Base-by-base conservation (phyloP, 2,113 vertebrate species). In the Panthera uncia region DNA sequence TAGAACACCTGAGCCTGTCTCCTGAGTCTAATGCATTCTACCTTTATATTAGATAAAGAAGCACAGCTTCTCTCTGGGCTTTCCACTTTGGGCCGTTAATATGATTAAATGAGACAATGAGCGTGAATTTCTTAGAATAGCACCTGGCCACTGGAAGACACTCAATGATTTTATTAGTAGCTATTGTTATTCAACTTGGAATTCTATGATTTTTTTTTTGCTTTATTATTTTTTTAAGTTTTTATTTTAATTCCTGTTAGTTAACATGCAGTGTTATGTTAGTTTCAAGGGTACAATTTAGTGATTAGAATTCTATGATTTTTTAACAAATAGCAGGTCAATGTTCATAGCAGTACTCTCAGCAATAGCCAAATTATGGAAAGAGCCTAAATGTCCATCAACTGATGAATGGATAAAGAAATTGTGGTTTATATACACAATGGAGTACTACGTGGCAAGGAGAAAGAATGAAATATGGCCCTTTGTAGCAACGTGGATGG, bases 311-410 rank as follows among this genome's bases (percentile, higher is more conserved):
- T 71, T 5, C 0, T 12, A 50, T 78, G 4, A 11, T 3, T 0
- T 36, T 84, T 76, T 7, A 61, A 88, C 92, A 94, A 36, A 97
- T 92, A 85, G 55, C n/a, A 91, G 55, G 63, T 29, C 65, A 97
- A 55, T 45, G 45, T 45, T 45, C 7, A 45, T 45, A 45, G 45
- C 45, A 45, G 45, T 1, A 45, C 45, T 45, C 45, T 45, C 7
- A 45, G 7, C 45, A 45, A 8, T 45, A 45, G 45, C 7, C 45
- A 45, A 45, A 45, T 45, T 45, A 45, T 45, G 45, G 7, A 45
- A 45, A 45, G 45, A 45, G 45, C 45, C 45, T 45, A 45, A 45
- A 45, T 45, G 45, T 8, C 7, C 45, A 45, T 45, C 45, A 45
- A 45, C 7, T 45, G 45, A 45, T 45, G 45, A 45, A 45, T 45